phyloP scores from a whole-genome alignment of 1,140 invertebrate species.

The Ganaspis sp. region DNA sequence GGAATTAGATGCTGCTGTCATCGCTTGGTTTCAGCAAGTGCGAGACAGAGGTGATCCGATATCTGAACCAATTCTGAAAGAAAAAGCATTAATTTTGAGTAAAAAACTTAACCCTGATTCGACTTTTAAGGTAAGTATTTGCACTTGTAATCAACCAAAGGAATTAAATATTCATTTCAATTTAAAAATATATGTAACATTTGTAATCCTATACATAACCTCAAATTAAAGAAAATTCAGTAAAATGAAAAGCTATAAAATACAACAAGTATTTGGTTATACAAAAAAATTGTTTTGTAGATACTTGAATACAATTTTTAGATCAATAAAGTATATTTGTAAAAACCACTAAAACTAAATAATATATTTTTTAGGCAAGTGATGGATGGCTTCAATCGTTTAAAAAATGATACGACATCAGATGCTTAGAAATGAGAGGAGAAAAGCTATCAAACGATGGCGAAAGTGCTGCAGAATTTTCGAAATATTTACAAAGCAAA shows the following conservation, averaged over 20 bases:
- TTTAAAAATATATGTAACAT: no score
- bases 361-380: slow-evolving; percentile 35
- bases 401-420: slow-evolving; percentile 37
- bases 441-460: slow-evolving; percentile 35
- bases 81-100: neutral
- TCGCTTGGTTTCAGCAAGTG: neutral
- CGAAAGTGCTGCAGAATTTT: slow-evolving; percentile 29
- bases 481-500: neutral
- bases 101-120: neutral
- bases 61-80: neutral
- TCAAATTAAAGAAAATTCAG: no score
- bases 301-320: neutral
- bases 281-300: neutral
- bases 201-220: no score
- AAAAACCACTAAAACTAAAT: neutral
- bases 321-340: neutral
- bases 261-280: no score
- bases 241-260: no score
- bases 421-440: slow-evolving; percentile 7
- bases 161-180: neutral
- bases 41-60: neutral
- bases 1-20: neutral
- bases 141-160: neutral
- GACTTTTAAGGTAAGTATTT: neutral
- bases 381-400: slow-evolving; percentile 46